Evolutionary conservation across 2,113 vertebrate species (phyloP), one percentile per base, ranked within the genome.

Genomic region (Zeus faber): DNA sequence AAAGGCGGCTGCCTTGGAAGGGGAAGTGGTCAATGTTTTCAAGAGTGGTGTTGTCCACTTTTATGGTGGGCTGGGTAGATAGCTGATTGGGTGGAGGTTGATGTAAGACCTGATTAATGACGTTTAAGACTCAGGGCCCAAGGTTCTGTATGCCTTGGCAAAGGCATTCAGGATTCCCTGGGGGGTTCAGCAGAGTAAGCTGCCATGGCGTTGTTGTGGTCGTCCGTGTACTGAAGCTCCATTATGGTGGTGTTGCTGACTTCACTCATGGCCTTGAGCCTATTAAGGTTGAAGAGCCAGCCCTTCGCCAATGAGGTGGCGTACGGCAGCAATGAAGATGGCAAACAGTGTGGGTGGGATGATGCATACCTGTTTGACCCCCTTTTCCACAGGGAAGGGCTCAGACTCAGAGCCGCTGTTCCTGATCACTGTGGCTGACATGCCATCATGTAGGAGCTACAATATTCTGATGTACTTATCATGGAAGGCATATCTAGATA

Each of bases 281-380:
- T 22, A 46, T 55, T 49, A 11, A 66, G 35, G 47, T 45, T 62
- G 44, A 50, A 58, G 21, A 43, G 33, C 24, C 17, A 65, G 27
- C 14, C 41, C 24, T 14, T 48, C 5, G 10, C 37, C 26, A 20
- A 10, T 61, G 35, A 49, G 41, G 47, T 51, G 55, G 35, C 50
- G 31, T 40, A 40, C 4, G n/a, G 37, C 37, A 4, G 37, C 37
- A 40, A 40, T 40, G 37, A 40, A 40, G 37, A n/a, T n/a, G n/a
- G n/a, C n/a, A n/a, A n/a, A n/a, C n/a, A n/a, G n/a, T n/a, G n/a
- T n/a, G n/a, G n/a, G n/a, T n/a, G n/a, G n/a, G n/a, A n/a, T n/a
- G n/a, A n/a, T n/a, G n/a, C n/a, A n/a, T n/a, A n/a, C n/a, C n/a
- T n/a, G n/a, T n/a, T n/a, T n/a, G n/a, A n/a, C n/a, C n/a, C n/a